Evolutionary conservation across 2,797 vertebrate genomes (phyloP), one percentile per base, ranked within the genome.

Genomic region (Helostoma temminkii): DNA sequence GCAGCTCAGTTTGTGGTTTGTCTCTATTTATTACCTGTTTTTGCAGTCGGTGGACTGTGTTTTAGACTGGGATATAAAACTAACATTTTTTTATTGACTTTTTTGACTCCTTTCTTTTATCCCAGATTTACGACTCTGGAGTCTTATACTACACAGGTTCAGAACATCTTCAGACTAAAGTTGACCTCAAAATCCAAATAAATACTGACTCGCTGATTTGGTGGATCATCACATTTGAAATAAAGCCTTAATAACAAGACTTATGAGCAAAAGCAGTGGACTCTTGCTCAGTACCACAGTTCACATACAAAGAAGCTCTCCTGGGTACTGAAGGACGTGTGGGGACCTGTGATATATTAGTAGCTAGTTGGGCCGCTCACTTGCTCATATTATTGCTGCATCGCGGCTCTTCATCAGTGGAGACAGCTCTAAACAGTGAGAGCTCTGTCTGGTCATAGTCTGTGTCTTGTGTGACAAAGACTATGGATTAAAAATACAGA

Each of bases 341-440:
- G 71, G 46, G 74, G 56, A 69, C 74, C 32, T 58, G 71, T 82
- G 69, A 85, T 67, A 55, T 71, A 82, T 72, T 46, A 45, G 61
- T 10, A 54, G 56, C 46, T 42, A 42, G 66, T 58, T 55, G 36
- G 22, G 56, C 57, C 50, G 84, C 71, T 84, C 80, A 76, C 48
- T 68, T 69, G 65, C 28, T 66, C 77, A 72, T 55, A 79, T 72
- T 83, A 76, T 66, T 68, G 62, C 74, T 75, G 76, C 61, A 72
- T 61, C 61, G 45, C 21, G n/a, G 28, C 63, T 64, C 52, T 69
- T 52, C 53, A 63, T 74, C 60, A 57, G 45, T n/a, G 22, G 12
- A 57, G 48, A 54, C 58, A 64, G 76, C 67, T 55, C 60, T 34
- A 43, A 63, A 43, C 59, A 55, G 26, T 1, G 3, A 60, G 39